Evolutionary conservation across 2,888 invertebrate genomes (phyloP), one percentile per base, ranked within the genome.

Genomic region (Sclerodermus sp.): DNA sequence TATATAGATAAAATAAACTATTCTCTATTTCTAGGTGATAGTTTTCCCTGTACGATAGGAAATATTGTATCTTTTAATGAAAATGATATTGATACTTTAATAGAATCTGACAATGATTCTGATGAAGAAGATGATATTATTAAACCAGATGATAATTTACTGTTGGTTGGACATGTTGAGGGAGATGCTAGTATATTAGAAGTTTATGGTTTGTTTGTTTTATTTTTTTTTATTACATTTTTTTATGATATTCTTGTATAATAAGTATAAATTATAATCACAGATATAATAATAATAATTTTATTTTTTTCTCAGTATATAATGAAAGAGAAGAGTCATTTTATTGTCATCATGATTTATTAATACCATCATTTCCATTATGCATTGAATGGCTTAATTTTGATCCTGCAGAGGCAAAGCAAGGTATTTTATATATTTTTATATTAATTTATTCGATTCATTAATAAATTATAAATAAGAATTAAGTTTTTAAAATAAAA

Each of bases 371-470:
- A 61, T 92, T 93, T 74, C 96, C 97, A 0, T 81, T 98, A 10
- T 93, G 93, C 68, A 84, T 97, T 44, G 96, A 97, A 77, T 95
- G 96, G 92, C 81, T 98, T 49, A 90, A 90, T 76, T 93, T 89
- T 74, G 93, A 96, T 77, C 89, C 93, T 0, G 79, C 84, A 78
- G 87, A 89, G 57, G 83, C 87, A 32, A 79, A 80, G 51, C 82
- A 85, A 52, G 89, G 87, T 83, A 71, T 52, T 44, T 42, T 49
- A 15, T 30, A 42, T n/a, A n/a, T n/a, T n/a, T n/a, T n/a, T n/a
- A n/a, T n/a, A n/a, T n/a, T n/a, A n/a, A n/a, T n/a, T 23, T 17
- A 47, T 38, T 32, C 5, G 34, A 41, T 34, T 16, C 30, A 16
- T 34, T 29, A 14, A 16, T 8, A n/a, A n/a, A n/a, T n/a, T n/a